Evolutionary conservation across 2,113 vertebrate genomes (phyloP).

Genomic region (Phylloscopus trochiloides): DNA sequence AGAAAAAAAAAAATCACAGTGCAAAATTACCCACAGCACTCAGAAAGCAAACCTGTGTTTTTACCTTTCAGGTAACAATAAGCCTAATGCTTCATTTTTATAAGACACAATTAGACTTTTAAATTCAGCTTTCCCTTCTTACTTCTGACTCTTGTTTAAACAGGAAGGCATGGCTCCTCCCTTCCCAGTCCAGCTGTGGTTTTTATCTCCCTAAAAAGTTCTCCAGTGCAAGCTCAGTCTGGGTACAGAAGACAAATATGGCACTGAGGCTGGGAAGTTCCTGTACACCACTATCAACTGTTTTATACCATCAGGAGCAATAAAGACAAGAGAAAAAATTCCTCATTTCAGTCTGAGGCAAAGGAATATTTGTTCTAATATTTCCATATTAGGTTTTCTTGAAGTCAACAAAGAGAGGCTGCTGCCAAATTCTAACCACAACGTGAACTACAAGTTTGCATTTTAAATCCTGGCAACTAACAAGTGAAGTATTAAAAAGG

Average conservation of each 20-base stretch:
- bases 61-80: neutral
- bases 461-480: conserved; percentile 25
- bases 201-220: neutral
- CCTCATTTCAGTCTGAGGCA: neutral
- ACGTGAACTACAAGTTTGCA: neutral
- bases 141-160: neutral
- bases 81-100: neutral
- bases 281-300: neutral
- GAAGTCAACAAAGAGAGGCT: conserved; percentile 25
- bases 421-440: conserved; percentile 50
- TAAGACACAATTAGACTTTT: neutral
- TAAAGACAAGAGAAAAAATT: neutral
- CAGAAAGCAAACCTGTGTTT: neutral
- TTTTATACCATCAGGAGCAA: neutral
- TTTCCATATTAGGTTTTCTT: conserved; percentile 47
- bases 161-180: neutral
- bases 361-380: neutral
- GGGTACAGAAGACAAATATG: neutral
- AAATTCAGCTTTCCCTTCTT: neutral
- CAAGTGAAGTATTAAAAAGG: neutral
- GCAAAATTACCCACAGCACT: neutral
- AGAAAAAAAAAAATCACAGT: neutral
- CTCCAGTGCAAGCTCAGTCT: neutral
- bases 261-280: neutral
- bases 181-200: neutral